These are phyloP conservation scores for Tachuris rubrigastra DNA, from an alignment of 2,113 vertebrate genomes.

Conservation along the genomic window DNA sequence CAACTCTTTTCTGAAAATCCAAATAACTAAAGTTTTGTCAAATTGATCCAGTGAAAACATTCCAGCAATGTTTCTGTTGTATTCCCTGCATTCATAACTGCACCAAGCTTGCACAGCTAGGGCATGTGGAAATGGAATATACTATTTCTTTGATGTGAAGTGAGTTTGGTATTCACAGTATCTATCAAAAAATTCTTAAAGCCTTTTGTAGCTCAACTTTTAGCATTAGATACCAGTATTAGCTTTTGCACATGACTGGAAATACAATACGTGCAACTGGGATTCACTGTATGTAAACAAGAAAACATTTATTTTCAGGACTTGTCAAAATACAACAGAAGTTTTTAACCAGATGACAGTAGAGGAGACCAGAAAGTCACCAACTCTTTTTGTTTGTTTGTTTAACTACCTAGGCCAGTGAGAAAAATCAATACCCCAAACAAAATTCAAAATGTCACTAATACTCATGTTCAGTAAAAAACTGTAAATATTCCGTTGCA, in stretches of 20 bases:
- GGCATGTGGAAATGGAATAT: background rate
- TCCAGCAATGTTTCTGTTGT: background rate
- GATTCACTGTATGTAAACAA: background rate
- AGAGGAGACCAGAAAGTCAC: background rate
- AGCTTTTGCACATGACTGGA: background rate
- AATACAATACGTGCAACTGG: background rate
- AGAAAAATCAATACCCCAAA: background rate
- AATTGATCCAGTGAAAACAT: background rate
- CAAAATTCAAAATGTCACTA: background rate
- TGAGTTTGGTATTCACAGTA: background rate
- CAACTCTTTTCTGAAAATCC: background rate
- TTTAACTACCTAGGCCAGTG: background rate
- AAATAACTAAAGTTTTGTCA: background rate
- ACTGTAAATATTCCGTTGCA: background rate
- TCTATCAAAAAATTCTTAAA: background rate
- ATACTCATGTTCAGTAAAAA: rapidly evolving
- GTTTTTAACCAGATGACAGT: background rate
- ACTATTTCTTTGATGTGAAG: background rate
- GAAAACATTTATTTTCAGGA: background rate
- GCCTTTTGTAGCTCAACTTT: background rate
- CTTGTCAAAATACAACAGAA: background rate
- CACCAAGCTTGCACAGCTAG: rapidly evolving
- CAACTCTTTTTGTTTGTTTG: background rate
- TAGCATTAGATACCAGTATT: background rate
- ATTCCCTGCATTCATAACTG: background rate